Conservation (phyloP, 2,888 invertebrate genomes). For the Gymnosoma rotundatum region DNA sequence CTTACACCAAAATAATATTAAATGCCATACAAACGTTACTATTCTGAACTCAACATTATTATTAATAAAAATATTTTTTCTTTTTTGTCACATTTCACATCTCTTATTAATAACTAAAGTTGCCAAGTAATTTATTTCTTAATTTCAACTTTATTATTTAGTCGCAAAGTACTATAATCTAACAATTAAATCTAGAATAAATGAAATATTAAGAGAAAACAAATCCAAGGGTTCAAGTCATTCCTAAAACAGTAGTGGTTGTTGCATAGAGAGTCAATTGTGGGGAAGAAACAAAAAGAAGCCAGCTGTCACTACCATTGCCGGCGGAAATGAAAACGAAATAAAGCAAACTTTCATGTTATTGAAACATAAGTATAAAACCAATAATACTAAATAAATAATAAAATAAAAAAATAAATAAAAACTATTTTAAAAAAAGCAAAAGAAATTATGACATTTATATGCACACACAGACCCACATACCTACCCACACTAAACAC, state of each 20-base stretch:
- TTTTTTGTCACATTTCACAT: conserved; percentile 7
- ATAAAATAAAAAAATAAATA: background rate
- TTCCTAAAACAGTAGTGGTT: background rate
- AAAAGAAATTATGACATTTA: no score
- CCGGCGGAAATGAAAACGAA: conserved; percentile 48
- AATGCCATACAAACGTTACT: background rate
- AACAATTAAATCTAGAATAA: conserved; percentile 31
- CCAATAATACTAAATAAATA: conserved; percentile 41
- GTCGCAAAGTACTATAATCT: conserved; percentile 28
- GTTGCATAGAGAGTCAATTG: background rate
- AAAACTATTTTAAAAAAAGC: conserved; percentile 9
- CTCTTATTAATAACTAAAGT: background rate
- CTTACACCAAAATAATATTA: background rate
- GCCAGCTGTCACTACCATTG: conserved; percentile 60
- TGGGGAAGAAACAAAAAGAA: background rate
- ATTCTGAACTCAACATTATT: background rate
- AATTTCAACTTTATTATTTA: conserved; percentile 33
- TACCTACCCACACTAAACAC: no score
- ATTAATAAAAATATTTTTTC: conserved; percentile 4
- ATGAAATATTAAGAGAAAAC: background rate
- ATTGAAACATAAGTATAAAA: conserved; percentile 45
- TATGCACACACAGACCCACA: no score
- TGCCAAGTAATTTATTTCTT: conserved; percentile 5
- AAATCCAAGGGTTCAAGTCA: background rate
- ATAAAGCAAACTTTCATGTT: conserved; percentile 51